Evolutionary conservation across 1,140 invertebrate species (phyloP).

Genomic region (Halyomorpha halys): DNA sequence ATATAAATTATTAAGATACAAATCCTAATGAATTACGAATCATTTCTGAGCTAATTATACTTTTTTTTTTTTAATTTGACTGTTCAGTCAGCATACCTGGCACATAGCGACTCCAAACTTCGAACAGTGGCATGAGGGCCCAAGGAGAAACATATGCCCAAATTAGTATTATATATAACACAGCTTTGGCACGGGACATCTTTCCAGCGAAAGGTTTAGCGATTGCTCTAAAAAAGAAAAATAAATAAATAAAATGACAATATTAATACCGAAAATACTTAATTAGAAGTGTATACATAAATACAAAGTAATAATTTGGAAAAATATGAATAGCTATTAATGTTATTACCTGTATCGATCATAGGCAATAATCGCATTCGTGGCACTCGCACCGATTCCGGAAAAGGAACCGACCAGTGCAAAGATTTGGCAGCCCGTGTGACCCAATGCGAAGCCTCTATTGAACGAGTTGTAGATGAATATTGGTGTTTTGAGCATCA

Average conservation of each 20-base stretch:
- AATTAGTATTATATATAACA: conserved; percentile 57
- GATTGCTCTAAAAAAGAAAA: conserved; percentile 55
- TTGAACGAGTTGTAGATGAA: conserved; percentile 80
- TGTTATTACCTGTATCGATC: conserved; percentile 50
- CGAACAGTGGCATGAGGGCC: conserved; percentile 62
- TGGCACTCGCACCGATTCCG: conserved; percentile 67
- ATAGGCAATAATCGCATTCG: conserved; percentile 65
- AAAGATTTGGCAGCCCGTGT: conserved; percentile 66
- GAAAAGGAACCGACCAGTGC: conserved; percentile 62
- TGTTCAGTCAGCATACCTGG: conserved; percentile 50
- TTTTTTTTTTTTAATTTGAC: too few species aligned
- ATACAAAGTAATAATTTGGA: too few species aligned
- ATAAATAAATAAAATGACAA: background rate
- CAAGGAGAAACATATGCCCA: conserved; percentile 72
- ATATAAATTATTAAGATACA: too few species aligned
- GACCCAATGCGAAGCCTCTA: conserved; percentile 59
- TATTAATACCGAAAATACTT: too few species aligned
- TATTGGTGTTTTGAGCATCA: conserved; percentile 77
- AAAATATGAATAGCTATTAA: too few species aligned
- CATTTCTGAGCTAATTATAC: too few species aligned
- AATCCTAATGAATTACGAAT: too few species aligned
- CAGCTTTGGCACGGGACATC: conserved; percentile 58
- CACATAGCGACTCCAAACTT: conserved; percentile 71
- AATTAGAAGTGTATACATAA: too few species aligned
- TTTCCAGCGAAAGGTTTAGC: conserved; percentile 70